Conservation (phyloP, 2,113 vertebrate species). For the Larimichthys polyactis region DNA sequence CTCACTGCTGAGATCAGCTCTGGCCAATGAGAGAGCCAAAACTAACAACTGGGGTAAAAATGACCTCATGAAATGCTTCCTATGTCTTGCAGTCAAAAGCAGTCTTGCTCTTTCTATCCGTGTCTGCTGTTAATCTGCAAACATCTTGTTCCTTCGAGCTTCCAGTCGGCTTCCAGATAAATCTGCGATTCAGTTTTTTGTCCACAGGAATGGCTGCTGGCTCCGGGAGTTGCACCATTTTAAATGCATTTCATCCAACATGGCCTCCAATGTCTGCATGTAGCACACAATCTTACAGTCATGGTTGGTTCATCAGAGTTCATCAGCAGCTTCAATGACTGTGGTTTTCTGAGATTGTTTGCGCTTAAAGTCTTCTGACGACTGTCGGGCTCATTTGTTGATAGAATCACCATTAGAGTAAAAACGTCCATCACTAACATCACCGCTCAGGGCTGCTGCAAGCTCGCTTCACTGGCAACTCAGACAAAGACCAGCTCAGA, state of each 20-base stretch:
- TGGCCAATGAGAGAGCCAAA: slow-evolving; percentile 62
- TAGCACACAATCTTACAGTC: slow-evolving; percentile 57
- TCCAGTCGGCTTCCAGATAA: slow-evolving; percentile 4
- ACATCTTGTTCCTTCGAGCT: slow-evolving; percentile 24
- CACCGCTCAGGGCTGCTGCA: slow-evolving; percentile 53
- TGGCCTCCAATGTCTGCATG: slow-evolving; percentile 51
- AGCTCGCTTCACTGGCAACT: slow-evolving; percentile 22
- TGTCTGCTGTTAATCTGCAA: slow-evolving; percentile 26
- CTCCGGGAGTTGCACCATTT: slow-evolving; percentile 15
- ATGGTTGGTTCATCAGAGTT: slow-evolving; percentile 12
- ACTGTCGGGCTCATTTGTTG: neutral
- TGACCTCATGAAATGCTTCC: slow-evolving; percentile 51
- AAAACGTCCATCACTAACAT: slow-evolving; percentile 59
- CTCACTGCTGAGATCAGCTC: slow-evolving; percentile 44
- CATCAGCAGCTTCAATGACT: slow-evolving; percentile 52
- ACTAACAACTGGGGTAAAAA: slow-evolving; percentile 66
- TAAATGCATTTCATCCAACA: slow-evolving; percentile 29
- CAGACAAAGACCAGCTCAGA: neutral
- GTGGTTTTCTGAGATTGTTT: slow-evolving; percentile 51
- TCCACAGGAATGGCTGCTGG: slow-evolving; percentile 62
- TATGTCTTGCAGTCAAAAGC: slow-evolving; percentile 40
- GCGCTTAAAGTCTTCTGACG: slow-evolving; percentile 18
- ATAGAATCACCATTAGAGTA: neutral
- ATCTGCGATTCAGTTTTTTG: slow-evolving; percentile 12
- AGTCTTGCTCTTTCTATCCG: slow-evolving; percentile 43